Base-by-base conservation (phyloP, 2,113 vertebrate genomes). In the Cephalopterus ornatus region DNA sequence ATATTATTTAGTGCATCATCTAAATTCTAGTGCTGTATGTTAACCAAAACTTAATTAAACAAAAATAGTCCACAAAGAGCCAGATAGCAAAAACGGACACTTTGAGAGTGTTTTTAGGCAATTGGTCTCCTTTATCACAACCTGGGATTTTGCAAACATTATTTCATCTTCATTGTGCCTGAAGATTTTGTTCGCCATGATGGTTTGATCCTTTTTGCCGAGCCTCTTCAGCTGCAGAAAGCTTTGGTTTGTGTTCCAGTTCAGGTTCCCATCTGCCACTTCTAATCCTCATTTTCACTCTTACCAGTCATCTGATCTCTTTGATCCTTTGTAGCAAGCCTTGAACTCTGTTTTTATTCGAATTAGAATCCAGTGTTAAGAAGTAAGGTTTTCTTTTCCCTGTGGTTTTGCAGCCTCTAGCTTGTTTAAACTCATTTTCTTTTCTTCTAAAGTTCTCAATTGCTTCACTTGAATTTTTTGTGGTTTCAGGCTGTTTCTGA, bases 231-330 rank as follows among this genome's bases (percentile, higher is more conserved):
- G 72, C 56, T 56, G 63, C 74, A 93, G 92, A 96, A 96, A 95
- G 84, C 80, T 96, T 93, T 89, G 84, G 65, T 92, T 97, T 95
- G 70, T 87, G 97, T 96, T 97, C 96, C 72, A 39, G 68, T 93
- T 73, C 94, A 97, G 93, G 63, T 96, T 94, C 92, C 87, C 1
- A 9, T 89, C 85, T 95, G 74, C 65, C 50, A 32, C 77, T 93
- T 97, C 67, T 97, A 96, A 97, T 96, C 59, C 81, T 94, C 75
- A 90, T 95, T 95, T 97, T 95, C 89, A 93, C 97, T 97, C 92
- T 88, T 95, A 70, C 67, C 92, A 74, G 91, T 92, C 81, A 82
- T 94, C 89, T 97, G 93, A 85, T 97, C 83, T 76, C 92, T 96
- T 97, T 93, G 86, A 97, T 97, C 91, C 58, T 96, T 96, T 90